Evolutionary conservation across 2,113 vertebrate species (phyloP), one percentile per base, ranked within the genome.

Genomic region (Gila orcuttii): DNA sequence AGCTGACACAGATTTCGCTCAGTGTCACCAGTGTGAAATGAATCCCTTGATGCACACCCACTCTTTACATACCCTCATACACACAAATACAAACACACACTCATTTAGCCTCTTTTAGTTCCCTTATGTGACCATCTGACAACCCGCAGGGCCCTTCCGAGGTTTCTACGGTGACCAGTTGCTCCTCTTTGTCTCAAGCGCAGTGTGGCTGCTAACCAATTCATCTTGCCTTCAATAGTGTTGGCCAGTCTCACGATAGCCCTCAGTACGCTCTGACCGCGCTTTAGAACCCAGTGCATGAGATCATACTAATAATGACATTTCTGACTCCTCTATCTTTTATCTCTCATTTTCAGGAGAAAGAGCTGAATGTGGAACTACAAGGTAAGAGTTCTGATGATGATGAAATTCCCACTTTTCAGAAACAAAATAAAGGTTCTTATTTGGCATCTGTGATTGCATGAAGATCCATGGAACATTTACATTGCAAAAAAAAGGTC

Each of bases 301-400:
- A 84, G 62, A 78, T 90, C 83, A 84, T 66, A 80, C 85, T 87
- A 62, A 68, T 89, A 85, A 93, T 87, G 57, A 64, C 45, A 77
- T 77, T 83, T 88, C 71, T 80, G 47, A 85, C 75, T 90, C 66
- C 64, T 42, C 71, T 76, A 77, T 85, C 88, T 83, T 89, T 83
- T 31, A 82, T 82, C 74, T 90, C 76, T 89, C 87, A 87, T 89
- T 92, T 89, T 0, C 86, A 99, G 98, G 98, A 90, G 97, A 99
- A 92, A 94, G 97, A 92, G 97, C 98, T 0, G 97, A 99, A 83
- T 99, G 97, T 0, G 98, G 98, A 88, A 99, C 97, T 23, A 99
- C 97, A 89, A 98, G 98, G 98, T 99, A 95, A 95, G 96, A 77
- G 15, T 79, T 12, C 45, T 83, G 21, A 3, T 69, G 45, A 68